Conservation (phyloP, 2,888 invertebrate species). For the Lottia gigantea region DNA sequence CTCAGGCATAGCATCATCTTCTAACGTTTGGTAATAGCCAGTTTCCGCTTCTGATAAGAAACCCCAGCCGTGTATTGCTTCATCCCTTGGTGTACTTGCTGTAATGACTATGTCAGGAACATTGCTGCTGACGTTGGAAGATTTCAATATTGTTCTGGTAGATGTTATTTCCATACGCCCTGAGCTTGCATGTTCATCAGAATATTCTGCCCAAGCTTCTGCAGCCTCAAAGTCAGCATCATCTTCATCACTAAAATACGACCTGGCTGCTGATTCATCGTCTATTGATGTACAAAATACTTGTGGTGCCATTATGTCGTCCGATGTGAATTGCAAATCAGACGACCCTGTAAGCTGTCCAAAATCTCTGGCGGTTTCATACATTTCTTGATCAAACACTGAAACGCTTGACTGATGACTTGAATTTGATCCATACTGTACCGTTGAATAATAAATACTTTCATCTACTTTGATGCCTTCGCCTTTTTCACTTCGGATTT, state of each 20-base stretch:
- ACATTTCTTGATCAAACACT: not conserved
- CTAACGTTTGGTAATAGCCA: not conserved
- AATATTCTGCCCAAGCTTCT: not conserved
- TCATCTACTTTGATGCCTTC: not conserved
- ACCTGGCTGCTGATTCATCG: not conserved
- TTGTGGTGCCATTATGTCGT: not conserved
- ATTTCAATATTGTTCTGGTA: not conserved
- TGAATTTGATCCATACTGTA: not conserved
- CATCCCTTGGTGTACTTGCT: not conserved
- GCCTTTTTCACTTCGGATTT: not conserved
- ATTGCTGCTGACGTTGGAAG: not conserved
- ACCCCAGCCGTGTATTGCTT: not conserved
- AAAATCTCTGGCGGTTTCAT: not conserved
- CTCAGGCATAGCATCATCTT: not conserved
- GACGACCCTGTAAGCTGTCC: not conserved
- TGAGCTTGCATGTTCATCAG: not conserved
- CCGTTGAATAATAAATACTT: not conserved
- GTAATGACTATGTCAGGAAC: constrained; percentile 1
- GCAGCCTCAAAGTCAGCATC: constrained; percentile 1
- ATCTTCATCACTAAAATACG: not conserved
- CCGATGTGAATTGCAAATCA: not conserved
- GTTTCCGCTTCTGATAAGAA: not conserved
- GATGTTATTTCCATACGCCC: not conserved
- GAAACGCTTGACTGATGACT: not conserved
- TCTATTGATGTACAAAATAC: not conserved